Conservation (phyloP, 2,888 invertebrate genomes). For the Cephus pygmeus region DNA sequence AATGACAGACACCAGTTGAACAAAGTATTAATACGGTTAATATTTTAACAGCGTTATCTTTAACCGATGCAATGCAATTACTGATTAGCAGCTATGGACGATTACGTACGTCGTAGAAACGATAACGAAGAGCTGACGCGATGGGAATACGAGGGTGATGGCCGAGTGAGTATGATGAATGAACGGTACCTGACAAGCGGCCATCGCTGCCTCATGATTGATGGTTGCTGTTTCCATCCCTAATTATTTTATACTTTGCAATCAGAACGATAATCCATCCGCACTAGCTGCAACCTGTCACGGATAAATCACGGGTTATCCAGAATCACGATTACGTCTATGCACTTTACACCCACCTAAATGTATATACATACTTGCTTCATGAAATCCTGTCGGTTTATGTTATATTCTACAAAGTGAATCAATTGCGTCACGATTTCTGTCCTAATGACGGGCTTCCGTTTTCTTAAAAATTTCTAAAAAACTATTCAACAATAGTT, state of each 20-base stretch:
- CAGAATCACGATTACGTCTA: constrained; percentile 28
- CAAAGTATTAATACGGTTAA: constrained; percentile 49
- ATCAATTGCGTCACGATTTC: neutral
- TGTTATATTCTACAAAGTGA: neutral
- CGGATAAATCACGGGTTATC: constrained; percentile 61
- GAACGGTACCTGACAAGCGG: constrained; percentile 62
- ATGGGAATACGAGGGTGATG: constrained; percentile 54
- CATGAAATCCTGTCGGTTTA: neutral
- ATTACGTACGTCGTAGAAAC: constrained; percentile 48
- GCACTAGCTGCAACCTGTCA: constrained; percentile 59
- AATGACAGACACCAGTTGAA: neutral
- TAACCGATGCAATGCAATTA: constrained; percentile 41
- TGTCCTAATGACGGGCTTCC: neutral
- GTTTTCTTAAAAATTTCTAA: neutral
- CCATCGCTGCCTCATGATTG: constrained; percentile 61
- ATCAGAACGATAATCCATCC: constrained; percentile 66
- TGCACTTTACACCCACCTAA: constrained; percentile 9
- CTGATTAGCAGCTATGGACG: constrained; percentile 60
- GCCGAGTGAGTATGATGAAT: constrained; percentile 65
- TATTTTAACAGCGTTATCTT: constrained; percentile 53
- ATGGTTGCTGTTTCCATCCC: constrained; percentile 61
- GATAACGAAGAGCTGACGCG: constrained; percentile 47
- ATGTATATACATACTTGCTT: neutral
- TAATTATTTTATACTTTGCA: constrained; percentile 67
- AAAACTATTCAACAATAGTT: too few species aligned